phyloP scores from a whole-genome alignment of 2,797 vertebrate species.

The Microtus obscurus region DNA sequence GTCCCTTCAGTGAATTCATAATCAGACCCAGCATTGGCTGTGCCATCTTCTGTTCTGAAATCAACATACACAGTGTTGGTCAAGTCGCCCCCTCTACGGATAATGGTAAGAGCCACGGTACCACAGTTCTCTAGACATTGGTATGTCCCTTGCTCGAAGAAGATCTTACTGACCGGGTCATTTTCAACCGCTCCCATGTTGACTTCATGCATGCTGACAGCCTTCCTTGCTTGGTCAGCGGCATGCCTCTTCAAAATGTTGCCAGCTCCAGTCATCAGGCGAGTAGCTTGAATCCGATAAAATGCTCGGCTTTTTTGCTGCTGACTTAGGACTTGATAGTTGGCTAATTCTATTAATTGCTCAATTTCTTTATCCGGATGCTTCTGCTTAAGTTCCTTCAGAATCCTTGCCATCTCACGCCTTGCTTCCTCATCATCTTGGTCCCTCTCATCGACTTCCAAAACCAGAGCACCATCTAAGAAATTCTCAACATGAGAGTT shows the following conservation, averaged over 20 bases:
- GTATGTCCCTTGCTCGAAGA: constrained; percentile 95
- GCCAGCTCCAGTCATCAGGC: constrained; percentile 95
- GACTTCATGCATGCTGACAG: constrained; percentile 92
- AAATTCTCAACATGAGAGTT: constrained; percentile 93
- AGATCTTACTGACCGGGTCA: constrained; percentile 91
- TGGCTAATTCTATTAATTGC: constrained; percentile 95
- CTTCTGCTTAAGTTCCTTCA: constrained; percentile 97
- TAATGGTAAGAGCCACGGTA: constrained; percentile 92
- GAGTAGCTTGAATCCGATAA: constrained; percentile 96
- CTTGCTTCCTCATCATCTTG: constrained; percentile 94
- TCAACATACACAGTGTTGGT: constrained; percentile 91
- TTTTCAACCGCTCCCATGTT: constrained; percentile 89
- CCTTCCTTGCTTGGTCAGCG: constrained; percentile 94
- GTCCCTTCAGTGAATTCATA: constrained; percentile 94
- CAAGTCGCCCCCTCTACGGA: constrained; percentile 93
- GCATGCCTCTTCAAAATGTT: constrained; percentile 96
- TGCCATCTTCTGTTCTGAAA: constrained; percentile 96
- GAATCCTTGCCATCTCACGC: constrained; percentile 93
- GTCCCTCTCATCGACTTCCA: constrained; percentile 94
- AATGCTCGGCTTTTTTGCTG: constrained; percentile 97
- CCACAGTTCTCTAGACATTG: constrained; percentile 98
- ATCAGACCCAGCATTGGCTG: constrained; percentile 95
- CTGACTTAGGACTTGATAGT: constrained; percentile 95
- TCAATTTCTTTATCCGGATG: constrained; percentile 96
- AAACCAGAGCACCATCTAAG: constrained; percentile 93